Evolutionary conservation across 2,888 invertebrate species (phyloP).

Genomic region (Lypha dubia): DNA sequence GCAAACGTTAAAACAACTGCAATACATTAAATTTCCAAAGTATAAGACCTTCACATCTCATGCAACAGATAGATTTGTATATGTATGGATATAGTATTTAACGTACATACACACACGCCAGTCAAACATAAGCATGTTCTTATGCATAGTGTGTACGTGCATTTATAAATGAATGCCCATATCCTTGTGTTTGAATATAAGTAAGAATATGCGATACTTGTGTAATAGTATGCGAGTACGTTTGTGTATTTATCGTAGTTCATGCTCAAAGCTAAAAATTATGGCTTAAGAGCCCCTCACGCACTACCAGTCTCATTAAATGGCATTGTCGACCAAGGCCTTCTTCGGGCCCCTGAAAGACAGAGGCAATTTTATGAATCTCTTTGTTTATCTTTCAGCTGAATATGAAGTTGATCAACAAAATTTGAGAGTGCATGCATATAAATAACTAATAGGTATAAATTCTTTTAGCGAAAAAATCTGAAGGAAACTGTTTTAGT

Average conservation of each 20-base stretch:
- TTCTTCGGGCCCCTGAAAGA: too few species aligned
- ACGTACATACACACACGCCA: neutral
- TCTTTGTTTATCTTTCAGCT: too few species aligned
- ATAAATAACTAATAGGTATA: too few species aligned
- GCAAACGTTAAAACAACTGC: conserved; percentile 56
- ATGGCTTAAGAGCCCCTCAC: too few species aligned
- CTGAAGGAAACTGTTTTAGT: too few species aligned
- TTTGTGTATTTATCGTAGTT: neutral
- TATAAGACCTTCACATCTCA: conserved; percentile 50
- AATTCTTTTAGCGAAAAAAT: too few species aligned
- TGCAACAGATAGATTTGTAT: conserved; percentile 44
- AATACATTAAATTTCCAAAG: conserved; percentile 23
- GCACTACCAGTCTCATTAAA: too few species aligned
- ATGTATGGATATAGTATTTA: neutral
- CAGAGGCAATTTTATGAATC: too few species aligned
- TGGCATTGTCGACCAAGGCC: too few species aligned
- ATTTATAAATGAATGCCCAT: neutral
- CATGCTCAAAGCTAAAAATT: neutral
- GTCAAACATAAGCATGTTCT: too few species aligned
- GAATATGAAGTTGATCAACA: too few species aligned
- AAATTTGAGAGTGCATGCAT: too few species aligned
- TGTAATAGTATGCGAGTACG: conserved; percentile 1
- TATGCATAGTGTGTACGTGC: conserved; percentile 6
- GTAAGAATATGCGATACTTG: conserved; percentile 1
- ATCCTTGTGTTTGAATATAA: conserved; percentile 4